phyloP scores from a whole-genome alignment of 2,888 invertebrate species.

The Eremobia ochroleuca region DNA sequence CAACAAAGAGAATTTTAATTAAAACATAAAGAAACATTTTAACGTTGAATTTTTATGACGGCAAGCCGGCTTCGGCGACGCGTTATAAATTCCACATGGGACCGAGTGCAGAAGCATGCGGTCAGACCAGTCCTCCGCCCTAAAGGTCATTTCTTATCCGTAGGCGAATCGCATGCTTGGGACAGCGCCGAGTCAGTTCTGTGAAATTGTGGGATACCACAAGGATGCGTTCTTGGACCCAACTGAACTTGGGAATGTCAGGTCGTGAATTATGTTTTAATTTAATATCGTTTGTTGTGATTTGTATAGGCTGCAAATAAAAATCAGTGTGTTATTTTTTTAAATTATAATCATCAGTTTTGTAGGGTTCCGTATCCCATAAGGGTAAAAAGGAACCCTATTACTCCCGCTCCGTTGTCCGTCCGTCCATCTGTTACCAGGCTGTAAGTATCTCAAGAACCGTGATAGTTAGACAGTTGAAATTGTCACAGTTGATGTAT shows the following conservation, averaged over 20 bases:
- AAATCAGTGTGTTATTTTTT: neutral
- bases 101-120: slow-evolving; percentile 80
- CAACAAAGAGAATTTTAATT: slow-evolving; percentile 59
- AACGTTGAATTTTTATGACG: slow-evolving; percentile 74
- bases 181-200: slow-evolving; percentile 64
- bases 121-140: slow-evolving; percentile 85
- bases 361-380: too few relatives aligned
- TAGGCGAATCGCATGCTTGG: slow-evolving; percentile 82
- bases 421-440: too few relatives aligned
- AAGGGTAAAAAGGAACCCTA: too few relatives aligned
- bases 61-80: slow-evolving; percentile 69
- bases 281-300: slow-evolving; percentile 13
- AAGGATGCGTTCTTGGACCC: slow-evolving; percentile 60
- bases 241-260: slow-evolving; percentile 49
- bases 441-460: too few relatives aligned
- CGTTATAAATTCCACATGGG: slow-evolving; percentile 80
- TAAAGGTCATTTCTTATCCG: slow-evolving; percentile 87
- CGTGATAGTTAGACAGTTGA: too few relatives aligned
- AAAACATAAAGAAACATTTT: slow-evolving; percentile 67
- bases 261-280: slow-evolving; percentile 38
- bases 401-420: too few relatives aligned
- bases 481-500: too few relatives aligned
- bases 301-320: neutral
- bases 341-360: neutral
- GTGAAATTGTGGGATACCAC: slow-evolving; percentile 57